Percentiles rank a stretch among this genome's conserved stretches.
Conservation (phyloP, 1,140 invertebrate species). For the Babylonia areolata region DNA sequence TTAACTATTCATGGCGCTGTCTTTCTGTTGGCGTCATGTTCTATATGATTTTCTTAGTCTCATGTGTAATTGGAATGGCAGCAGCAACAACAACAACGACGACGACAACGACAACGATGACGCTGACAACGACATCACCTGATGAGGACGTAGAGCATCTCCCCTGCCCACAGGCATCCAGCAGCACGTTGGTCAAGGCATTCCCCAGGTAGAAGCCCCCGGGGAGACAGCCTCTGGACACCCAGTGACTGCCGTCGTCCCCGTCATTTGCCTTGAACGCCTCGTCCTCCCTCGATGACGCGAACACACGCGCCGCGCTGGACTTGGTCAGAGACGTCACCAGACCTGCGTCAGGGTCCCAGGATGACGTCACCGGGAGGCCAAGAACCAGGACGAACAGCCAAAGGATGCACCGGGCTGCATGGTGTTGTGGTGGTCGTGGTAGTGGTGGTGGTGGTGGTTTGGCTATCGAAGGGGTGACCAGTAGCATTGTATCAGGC, state of each 20-base stretch:
- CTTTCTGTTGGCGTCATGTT: too few species aligned
- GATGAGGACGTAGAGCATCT: constrained; percentile 24
- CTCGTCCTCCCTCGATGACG: constrained; percentile 39
- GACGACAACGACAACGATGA: too few species aligned
- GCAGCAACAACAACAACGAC: too few species aligned
- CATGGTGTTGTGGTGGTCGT: too few species aligned
- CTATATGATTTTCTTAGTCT: too few species aligned
- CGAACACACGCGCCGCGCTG: constrained; percentile 37
- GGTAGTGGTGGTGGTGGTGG: too few species aligned
- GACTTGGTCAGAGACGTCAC: constrained; percentile 56
- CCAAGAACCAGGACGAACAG: too few species aligned
- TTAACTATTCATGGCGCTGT: too few species aligned
- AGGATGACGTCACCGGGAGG: constrained; percentile 21
- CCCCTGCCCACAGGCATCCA: constrained; percentile 35
- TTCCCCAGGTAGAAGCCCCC: constrained; percentile 42
- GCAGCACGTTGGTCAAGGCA: constrained; percentile 50
- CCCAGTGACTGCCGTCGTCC: constrained; percentile 59
- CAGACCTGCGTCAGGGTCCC: constrained; percentile 63
- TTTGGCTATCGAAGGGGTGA: too few species aligned
- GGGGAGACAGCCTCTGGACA: constrained; percentile 54
- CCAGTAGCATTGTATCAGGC: too few species aligned
- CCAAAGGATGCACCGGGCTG: too few species aligned
- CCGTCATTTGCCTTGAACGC: constrained; percentile 45
- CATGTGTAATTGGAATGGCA: too few species aligned
- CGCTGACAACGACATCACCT: neutral